Evolutionary conservation across 2,888 invertebrate species (phyloP).

Genomic region (Rhopalosiphum nymphaeae): DNA sequence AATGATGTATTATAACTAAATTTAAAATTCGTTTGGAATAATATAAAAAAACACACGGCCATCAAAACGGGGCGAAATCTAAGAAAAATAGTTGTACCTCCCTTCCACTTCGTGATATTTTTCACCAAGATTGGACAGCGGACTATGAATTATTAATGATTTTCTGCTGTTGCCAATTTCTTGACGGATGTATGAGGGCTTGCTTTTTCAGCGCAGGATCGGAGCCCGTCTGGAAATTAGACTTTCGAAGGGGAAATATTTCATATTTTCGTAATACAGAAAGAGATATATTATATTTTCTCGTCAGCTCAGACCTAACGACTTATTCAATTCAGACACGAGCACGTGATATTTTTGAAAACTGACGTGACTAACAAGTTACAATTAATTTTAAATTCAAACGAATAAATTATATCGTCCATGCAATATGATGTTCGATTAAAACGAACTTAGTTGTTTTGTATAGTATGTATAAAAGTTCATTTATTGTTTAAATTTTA

Average conservation of each 20-base stretch:
- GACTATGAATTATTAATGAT: constrained; percentile 64
- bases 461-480: background rate
- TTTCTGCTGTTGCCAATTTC: constrained; percentile 54
- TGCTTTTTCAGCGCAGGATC: constrained; percentile 16
- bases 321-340: constrained; percentile 56
- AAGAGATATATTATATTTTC: constrained; percentile 50
- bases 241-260: constrained; percentile 59
- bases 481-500: background rate
- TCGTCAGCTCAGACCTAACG: constrained; percentile 43
- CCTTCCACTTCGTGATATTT: constrained; percentile 29
- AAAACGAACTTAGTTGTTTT: background rate
- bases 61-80: background rate
- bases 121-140: constrained; percentile 62
- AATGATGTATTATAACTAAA: background rate
- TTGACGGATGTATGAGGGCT: constrained; percentile 56
- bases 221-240: constrained; percentile 44
- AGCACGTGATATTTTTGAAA: constrained; percentile 21
- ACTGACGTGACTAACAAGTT: constrained; percentile 17
- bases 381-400: constrained; percentile 33
- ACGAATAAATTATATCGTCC: constrained; percentile 26
- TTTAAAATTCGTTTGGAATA: background rate
- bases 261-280: constrained; percentile 52
- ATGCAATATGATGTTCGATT: background rate
- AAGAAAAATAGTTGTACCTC: background rate
- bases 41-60: constrained; percentile 5